phyloP scores from a whole-genome alignment of 1,140 invertebrate genomes.

The Eufriesea mexicana region DNA sequence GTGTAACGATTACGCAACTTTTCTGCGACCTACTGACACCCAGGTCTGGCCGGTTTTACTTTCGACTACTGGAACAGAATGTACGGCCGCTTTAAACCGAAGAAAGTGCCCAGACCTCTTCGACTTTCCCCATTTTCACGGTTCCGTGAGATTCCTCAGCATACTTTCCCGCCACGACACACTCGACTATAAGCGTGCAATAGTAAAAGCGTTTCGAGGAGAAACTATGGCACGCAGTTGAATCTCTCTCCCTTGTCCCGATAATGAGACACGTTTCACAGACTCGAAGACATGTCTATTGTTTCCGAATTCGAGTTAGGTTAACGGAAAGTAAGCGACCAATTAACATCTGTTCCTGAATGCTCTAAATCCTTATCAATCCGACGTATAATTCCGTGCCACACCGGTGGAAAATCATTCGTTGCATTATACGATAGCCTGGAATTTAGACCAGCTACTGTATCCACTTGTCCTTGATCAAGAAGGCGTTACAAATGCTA shows the following conservation, averaged over 20 bases:
- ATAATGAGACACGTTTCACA: background rate
- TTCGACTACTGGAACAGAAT: constrained; percentile 46
- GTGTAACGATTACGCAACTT: constrained; percentile 41
- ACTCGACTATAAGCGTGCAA: background rate
- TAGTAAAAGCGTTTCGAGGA: background rate
- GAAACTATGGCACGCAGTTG: background rate
- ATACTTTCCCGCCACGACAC: constrained; percentile 9
- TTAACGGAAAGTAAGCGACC: too few species aligned
- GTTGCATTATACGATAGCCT: background rate
- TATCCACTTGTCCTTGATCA: constrained; percentile 1
- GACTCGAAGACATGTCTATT: background rate
- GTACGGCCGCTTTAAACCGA: background rate
- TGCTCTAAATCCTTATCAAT: background rate
- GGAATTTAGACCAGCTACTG: background rate
- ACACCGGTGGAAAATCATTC: background rate
- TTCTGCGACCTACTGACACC: constrained; percentile 12
- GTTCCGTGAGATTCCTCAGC: constrained; percentile 3
- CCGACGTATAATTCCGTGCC: too few species aligned
- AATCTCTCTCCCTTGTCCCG: background rate
- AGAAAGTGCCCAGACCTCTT: constrained; percentile 35
- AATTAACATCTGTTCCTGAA: too few species aligned
- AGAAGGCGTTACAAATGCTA: background rate
- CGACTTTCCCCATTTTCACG: constrained; percentile 60
- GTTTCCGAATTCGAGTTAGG: too few species aligned
- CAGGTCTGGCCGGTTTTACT: constrained; percentile 53